A percentile compares a stretch with the other conserved stretches of the same genome.
phyloP scores from a whole-genome alignment of 2,888 invertebrate species.

The Labia minor region DNA sequence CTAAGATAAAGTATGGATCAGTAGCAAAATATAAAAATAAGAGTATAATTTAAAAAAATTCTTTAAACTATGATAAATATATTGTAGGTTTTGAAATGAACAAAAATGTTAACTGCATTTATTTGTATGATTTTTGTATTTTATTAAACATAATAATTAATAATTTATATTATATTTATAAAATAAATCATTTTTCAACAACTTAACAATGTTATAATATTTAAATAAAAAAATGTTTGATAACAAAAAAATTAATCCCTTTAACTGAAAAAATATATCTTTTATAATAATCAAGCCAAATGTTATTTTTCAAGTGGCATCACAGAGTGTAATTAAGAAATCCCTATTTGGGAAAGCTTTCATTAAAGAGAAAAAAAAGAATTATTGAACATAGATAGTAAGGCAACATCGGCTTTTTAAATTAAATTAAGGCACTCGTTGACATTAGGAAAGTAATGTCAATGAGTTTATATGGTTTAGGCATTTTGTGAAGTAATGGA shows the following conservation, averaged over 20 bases:
- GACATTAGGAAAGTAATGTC: neutral
- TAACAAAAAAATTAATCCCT: neutral
- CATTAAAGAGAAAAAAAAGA: neutral
- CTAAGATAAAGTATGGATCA: too few species aligned
- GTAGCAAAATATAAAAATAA: too few species aligned
- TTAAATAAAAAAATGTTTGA: neutral
- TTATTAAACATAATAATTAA: neutral
- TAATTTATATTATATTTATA: neutral
- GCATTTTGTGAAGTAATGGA: too few species aligned
- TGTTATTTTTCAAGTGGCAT: slow-evolving; percentile 6
- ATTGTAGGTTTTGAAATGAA: too few species aligned
- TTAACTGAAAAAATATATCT: slow-evolving; percentile 13
- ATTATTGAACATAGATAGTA: neutral
- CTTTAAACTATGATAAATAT: too few species aligned
- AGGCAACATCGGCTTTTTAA: neutral
- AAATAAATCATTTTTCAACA: slow-evolving; percentile 5
- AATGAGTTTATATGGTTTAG: neutral
- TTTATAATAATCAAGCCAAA: neutral
- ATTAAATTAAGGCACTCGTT: neutral
- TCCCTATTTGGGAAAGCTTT: neutral
- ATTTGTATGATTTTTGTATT: too few species aligned
- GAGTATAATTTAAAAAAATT: too few species aligned
- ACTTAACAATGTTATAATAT: neutral
- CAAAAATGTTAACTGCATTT: too few species aligned
- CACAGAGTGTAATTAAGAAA: neutral